These are phyloP conservation scores for Henricia sp. DNA, from an alignment of 53 echinoderm and acorn worm genomes.

Conservation along the genomic window DNA sequence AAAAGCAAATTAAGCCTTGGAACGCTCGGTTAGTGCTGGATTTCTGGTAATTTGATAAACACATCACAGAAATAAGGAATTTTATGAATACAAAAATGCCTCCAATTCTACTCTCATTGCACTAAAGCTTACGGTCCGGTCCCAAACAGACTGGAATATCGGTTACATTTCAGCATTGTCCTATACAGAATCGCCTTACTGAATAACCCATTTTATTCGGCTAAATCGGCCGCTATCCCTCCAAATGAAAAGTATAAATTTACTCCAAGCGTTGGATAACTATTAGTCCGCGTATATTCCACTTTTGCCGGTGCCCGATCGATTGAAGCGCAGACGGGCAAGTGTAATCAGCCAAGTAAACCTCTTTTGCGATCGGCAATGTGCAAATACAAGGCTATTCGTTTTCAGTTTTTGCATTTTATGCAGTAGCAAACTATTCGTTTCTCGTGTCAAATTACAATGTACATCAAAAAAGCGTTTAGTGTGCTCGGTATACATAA, in stretches of 20 bases:
- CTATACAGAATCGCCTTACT: conserved; percentile 10
- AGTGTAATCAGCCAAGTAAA: neutral
- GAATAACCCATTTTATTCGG: conserved; percentile 27
- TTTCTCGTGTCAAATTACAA: too few species aligned
- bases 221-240: neutral
- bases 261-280: conserved; percentile 12
- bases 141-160: neutral
- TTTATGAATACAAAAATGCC: neutral
- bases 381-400: conserved; percentile 48
- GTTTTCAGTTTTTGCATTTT: conserved; percentile 2
- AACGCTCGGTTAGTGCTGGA: conserved; percentile 14
- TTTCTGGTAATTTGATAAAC: conserved; percentile 35
- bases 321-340: neutral
- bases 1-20: too few species aligned
- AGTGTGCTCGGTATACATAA: too few species aligned
- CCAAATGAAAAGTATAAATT: conserved; percentile 24
- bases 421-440: neutral
- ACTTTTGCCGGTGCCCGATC: conserved; percentile 15
- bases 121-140: neutral
- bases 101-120: neutral
- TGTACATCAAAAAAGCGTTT: too few species aligned
- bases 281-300: too few species aligned
- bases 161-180: conserved; percentile 15
- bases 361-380: conserved; percentile 28
- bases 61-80: conserved; percentile 13